Evolutionary conservation across 2,113 vertebrate species (phyloP).

Genomic region (Mirounga angustirostris): DNA sequence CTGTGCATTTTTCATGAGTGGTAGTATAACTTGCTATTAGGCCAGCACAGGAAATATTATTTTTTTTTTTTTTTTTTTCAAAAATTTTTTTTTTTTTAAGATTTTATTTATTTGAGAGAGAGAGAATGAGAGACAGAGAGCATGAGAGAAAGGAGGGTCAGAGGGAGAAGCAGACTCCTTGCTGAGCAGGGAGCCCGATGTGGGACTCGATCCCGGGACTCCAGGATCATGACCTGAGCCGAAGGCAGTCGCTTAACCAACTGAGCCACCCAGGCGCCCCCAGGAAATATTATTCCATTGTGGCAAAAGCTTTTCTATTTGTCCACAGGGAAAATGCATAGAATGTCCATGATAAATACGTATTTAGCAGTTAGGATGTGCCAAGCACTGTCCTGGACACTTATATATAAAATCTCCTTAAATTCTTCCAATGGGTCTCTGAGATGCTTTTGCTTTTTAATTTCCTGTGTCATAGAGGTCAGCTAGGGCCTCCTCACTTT

Average conservation of each 20-base stretch:
- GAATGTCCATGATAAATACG: neutral
- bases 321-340: neutral
- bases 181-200: too few relatives aligned
- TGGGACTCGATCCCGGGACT: too few relatives aligned
- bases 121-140: too few relatives aligned
- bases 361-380: neutral
- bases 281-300: neutral
- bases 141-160: too few relatives aligned
- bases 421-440: neutral
- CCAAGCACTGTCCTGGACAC: neutral
- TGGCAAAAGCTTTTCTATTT: neutral
- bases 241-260: too few relatives aligned
- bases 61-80: too few relatives aligned
- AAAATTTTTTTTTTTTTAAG: too few relatives aligned
- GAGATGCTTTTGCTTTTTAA: neutral
- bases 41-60: neutral
- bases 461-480: neutral
- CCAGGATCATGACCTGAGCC: too few relatives aligned
- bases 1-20: constrained; percentile 23
- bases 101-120: too few relatives aligned
- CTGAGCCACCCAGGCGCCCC: too few relatives aligned
- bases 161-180: too few relatives aligned
- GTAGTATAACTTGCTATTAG: neutral
- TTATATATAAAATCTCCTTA: neutral
- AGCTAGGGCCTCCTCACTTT: neutral